A percentile compares a stretch with the other conserved stretches of the same genome.
Conservation (phyloP, 2,113 vertebrate species). For the Polypterus bichir region DNA sequence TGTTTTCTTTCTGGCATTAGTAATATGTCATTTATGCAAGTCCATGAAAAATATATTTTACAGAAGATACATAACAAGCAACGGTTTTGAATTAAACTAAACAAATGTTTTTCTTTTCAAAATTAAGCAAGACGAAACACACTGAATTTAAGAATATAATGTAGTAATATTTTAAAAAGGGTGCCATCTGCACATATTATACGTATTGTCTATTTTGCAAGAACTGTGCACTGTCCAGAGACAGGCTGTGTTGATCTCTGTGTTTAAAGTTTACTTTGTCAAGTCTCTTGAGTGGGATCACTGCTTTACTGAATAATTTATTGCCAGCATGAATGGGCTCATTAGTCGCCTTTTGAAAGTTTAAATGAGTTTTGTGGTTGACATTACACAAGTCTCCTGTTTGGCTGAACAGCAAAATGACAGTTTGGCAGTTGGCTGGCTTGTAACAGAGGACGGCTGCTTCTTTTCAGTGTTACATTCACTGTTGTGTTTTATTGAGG, state of each 20-base stretch:
- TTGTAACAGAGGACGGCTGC: slow-evolving; percentile 26
- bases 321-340: slow-evolving; percentile 55
- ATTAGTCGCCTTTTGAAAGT: slow-evolving; percentile 68
- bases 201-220: too few species aligned
- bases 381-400: slow-evolving; percentile 49
- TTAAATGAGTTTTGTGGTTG: slow-evolving; percentile 56
- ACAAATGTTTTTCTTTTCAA: too few species aligned
- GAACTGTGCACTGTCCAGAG: too few species aligned
- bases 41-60: too few species aligned
- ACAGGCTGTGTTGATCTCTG: slow-evolving; percentile 12
- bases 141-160: too few species aligned
- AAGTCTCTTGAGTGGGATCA: slow-evolving; percentile 46
- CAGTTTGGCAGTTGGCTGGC: slow-evolving; percentile 33
- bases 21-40: too few species aligned
- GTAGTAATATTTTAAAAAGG: too few species aligned
- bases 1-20: too few species aligned
- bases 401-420: slow-evolving; percentile 28
- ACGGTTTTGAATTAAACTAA: too few species aligned
- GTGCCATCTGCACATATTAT: too few species aligned
- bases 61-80: too few species aligned
- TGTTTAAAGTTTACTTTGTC: slow-evolving; percentile 58
- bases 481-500: slow-evolving; percentile 26
- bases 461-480: slow-evolving; percentile 23
- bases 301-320: slow-evolving; percentile 62
- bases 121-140: too few species aligned